These are phyloP conservation scores for Sminthurides aquaticus DNA, from an alignment of 2,888 invertebrate genomes.

Conservation along the genomic window DNA sequence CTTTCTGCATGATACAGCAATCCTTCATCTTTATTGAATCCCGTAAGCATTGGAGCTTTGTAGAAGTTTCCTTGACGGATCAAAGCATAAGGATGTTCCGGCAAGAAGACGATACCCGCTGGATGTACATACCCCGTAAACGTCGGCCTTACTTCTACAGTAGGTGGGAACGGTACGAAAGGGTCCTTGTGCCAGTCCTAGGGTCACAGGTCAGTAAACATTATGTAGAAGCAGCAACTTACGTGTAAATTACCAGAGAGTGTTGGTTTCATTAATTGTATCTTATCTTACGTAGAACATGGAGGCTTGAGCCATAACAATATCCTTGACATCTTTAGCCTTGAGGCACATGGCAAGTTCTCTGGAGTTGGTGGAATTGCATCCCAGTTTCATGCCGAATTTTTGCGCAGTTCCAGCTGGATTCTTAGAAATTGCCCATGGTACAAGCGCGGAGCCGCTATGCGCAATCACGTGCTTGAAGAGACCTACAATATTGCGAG, in stretches of 20 bases:
- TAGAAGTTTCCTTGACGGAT: conserved; percentile 14
- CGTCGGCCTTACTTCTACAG: conserved; percentile 12
- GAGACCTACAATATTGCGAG: background rate
- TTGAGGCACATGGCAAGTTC: conserved; percentile 12
- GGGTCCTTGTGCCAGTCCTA: conserved; percentile 20
- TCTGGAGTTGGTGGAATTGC: conserved; percentile 16
- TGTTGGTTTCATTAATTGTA: background rate
- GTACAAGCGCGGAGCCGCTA: conserved; percentile 11
- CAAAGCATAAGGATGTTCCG: conserved; percentile 16
- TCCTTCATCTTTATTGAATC: conserved; percentile 18
- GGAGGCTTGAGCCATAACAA: conserved; percentile 13
- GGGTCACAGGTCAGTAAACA: background rate
- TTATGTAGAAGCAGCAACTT: background rate
- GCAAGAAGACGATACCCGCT: conserved; percentile 9
- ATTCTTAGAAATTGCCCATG: conserved; percentile 12
- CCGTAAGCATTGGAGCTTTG: conserved; percentile 11
- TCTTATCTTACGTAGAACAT: conserved; percentile 10
- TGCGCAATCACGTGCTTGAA: conserved; percentile 13
- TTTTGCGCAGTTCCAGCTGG: conserved; percentile 13
- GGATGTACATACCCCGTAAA: conserved; percentile 11
- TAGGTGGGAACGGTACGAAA: conserved; percentile 13
- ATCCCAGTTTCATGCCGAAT: conserved; percentile 13
- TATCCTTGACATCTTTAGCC: conserved; percentile 13
- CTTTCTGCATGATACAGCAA: conserved; percentile 14
- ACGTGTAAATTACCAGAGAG: background rate